Evolutionary conservation across 2,797 vertebrate genomes (phyloP).

Genomic region (Vultur gryphus): DNA sequence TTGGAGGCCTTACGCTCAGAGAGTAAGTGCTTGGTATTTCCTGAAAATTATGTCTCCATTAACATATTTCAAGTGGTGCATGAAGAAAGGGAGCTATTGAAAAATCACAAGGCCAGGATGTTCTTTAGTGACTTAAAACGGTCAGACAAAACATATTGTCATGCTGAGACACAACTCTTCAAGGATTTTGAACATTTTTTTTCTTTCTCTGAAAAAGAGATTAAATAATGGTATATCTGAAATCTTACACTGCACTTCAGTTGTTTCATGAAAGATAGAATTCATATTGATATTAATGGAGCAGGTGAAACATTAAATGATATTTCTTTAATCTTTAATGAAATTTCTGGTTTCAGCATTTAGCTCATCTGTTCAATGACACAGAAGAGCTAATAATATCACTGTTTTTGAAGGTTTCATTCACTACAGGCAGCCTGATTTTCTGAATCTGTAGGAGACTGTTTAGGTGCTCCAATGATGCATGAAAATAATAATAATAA

Average conservation of each 20-base stretch:
- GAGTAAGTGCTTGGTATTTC: slow-evolving; percentile 12
- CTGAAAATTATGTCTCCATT: slow-evolving; percentile 29
- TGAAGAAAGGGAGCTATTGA: slow-evolving; percentile 21
- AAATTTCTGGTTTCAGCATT: slow-evolving; percentile 64
- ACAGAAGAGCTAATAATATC: slow-evolving; percentile 62
- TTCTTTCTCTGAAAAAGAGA: background rate
- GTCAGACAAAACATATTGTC: slow-evolving; percentile 8
- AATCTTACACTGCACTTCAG: slow-evolving; percentile 47
- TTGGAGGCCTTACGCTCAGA: background rate
- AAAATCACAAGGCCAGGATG: slow-evolving; percentile 7
- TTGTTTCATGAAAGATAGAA: slow-evolving; percentile 30
- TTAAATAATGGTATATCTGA: slow-evolving; percentile 23
- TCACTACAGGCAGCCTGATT: slow-evolving; percentile 25
- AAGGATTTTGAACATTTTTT: slow-evolving; percentile 8
- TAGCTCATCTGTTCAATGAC: slow-evolving; percentile 52
- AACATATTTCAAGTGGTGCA: slow-evolving; percentile 37
- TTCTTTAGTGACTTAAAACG: slow-evolving; percentile 14
- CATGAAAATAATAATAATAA: slow-evolving; percentile 15
- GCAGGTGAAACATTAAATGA: slow-evolving; percentile 68
- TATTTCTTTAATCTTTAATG: slow-evolving; percentile 72
- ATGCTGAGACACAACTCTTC: background rate
- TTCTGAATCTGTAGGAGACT: slow-evolving; percentile 34
- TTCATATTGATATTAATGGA: slow-evolving; percentile 65
- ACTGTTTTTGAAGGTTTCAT: slow-evolving; percentile 47
- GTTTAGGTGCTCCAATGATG: slow-evolving; percentile 36